phyloP scores from a whole-genome alignment of 64 coral and sea anemone genomes.

The Montipora efflorescens region DNA sequence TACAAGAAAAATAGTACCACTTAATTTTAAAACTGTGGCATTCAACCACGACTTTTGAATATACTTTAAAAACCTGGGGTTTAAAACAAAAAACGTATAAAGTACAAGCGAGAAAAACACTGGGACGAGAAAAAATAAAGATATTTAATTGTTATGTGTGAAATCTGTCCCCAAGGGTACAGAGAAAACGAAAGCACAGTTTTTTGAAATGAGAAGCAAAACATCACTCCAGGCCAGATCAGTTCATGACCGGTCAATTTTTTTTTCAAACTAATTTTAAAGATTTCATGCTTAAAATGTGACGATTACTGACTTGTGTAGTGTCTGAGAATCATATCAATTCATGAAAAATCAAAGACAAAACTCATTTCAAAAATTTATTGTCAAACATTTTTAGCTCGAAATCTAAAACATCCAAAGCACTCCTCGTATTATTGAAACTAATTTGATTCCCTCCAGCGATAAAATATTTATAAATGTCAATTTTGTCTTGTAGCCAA shows the following conservation, averaged over 20 bases:
- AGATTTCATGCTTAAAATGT: slow-evolving; percentile 21
- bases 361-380: neutral
- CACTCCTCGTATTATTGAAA: no score
- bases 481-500: slow-evolving; percentile 24
- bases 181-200: neutral
- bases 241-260: neutral
- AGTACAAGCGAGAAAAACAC: neutral
- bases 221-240: neutral
- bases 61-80: neutral
- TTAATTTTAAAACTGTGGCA: neutral
- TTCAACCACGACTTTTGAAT: neutral
- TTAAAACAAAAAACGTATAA: neutral
- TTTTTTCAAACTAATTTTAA: slow-evolving; percentile 36
- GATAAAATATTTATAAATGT: slow-evolving; percentile 53
- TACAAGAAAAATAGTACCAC: neutral
- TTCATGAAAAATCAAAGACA: neutral
- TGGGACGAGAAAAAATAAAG: neutral
- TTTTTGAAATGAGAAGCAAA: slow-evolving; percentile 2
- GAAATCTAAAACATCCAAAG: no score
- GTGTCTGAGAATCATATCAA: no score
- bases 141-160: neutral
- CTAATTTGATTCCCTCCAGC: slow-evolving; percentile 23
- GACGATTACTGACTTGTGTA: neutral
- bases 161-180: neutral
- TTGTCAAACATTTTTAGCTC: neutral